These are phyloP conservation scores for Pandemis heparana DNA, from an alignment of 2,888 invertebrate species.

Conservation along the genomic window DNA sequence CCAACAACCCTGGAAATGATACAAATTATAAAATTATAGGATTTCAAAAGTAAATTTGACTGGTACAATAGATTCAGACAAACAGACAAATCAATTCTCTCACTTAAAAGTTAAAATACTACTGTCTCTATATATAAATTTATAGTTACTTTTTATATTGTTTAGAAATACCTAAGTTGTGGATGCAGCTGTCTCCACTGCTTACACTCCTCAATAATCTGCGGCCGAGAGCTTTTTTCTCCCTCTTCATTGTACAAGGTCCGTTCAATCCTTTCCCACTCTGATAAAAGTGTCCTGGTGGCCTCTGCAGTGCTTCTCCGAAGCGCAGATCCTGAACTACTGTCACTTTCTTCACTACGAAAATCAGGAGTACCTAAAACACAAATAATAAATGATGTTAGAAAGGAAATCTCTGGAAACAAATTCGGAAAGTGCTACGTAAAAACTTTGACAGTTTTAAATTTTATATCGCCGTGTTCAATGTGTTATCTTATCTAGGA, in stretches of 20 bases:
- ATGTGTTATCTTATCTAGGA: too few species aligned
- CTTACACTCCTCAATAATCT: slow-evolving; percentile 84
- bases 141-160: neutral
- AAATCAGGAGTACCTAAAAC: slow-evolving; percentile 75
- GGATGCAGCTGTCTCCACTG: slow-evolving; percentile 87
- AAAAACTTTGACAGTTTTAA: neutral
- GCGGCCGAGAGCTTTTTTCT: slow-evolving; percentile 75
- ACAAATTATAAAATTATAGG: neutral
- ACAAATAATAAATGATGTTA: neutral
- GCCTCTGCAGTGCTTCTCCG: slow-evolving; percentile 81
- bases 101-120: too few species aligned
- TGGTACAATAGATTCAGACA: too few species aligned
- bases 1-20: slow-evolving; percentile 71
- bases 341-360: slow-evolving; percentile 81
- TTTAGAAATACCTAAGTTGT: slow-evolving; percentile 77
- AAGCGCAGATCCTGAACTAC: slow-evolving; percentile 82
- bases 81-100: too few species aligned
- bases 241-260: slow-evolving; percentile 84
- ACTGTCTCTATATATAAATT: neutral
- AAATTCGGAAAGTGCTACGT: neutral
- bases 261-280: slow-evolving; percentile 85
- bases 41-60: too few species aligned
- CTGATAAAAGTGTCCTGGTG: slow-evolving; percentile 77
- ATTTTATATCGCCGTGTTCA: neutral
- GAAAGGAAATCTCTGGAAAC: neutral